Evolutionary conservation across 2,888 invertebrate species (phyloP).

Genomic region (Metallyticus violacea): DNA sequence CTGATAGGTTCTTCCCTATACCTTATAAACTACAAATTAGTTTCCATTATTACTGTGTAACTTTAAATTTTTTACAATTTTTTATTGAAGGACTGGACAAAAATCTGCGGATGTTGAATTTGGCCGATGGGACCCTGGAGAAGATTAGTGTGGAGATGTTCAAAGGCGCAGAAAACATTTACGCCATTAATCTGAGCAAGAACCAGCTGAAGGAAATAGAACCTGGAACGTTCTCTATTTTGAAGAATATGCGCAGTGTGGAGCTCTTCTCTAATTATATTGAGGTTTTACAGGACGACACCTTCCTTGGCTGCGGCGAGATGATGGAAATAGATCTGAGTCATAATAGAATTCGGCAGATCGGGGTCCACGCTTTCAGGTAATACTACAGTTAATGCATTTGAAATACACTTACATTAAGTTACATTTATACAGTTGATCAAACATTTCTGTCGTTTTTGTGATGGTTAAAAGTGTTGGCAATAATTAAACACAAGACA

Average conservation of each 20-base stretch:
- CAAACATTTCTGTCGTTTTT: too few species aligned
- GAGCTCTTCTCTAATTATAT: neutral
- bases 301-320: neutral
- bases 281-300: neutral
- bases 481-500: too few species aligned
- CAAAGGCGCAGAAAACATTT: neutral
- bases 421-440: too few species aligned
- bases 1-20: too few species aligned
- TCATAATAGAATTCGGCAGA: neutral
- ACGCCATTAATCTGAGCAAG: neutral
- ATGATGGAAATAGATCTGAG: neutral
- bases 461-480: too few species aligned
- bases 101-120: too few species aligned
- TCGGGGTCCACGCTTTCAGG: neutral
- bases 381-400: too few species aligned
- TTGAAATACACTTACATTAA: too few species aligned
- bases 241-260: neutral
- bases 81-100: too few species aligned
- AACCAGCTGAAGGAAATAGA: neutral
- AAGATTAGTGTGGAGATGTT: neutral
- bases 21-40: too few species aligned
- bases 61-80: too few species aligned
- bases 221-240: neutral
- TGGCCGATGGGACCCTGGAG: neutral
- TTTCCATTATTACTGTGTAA: too few species aligned